These are phyloP conservation scores for Lypha dubia DNA, from an alignment of 2,888 invertebrate species.

Conservation along the genomic window DNA sequence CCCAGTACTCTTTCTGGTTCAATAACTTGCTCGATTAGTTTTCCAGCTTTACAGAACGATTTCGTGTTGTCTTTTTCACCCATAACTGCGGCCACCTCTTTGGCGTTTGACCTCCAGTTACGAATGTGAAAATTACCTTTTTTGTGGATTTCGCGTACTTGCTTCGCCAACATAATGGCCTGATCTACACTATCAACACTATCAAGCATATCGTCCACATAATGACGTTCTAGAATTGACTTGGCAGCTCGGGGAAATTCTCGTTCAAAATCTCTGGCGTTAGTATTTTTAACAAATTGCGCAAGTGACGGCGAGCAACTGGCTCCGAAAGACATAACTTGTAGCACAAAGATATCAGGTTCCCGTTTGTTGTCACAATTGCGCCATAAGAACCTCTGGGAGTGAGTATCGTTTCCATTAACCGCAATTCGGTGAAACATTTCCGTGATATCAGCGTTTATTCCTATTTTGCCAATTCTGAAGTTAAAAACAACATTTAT, in stretches of 20 bases:
- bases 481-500: slow-evolving; percentile 79
- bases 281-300: slow-evolving; percentile 73
- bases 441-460: slow-evolving; percentile 75
- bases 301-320: slow-evolving; percentile 73
- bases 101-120: background rate
- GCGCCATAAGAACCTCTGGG: slow-evolving; percentile 78
- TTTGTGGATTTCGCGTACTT: background rate
- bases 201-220: slow-evolving; percentile 76
- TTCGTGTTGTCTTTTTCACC: background rate
- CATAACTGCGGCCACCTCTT: background rate
- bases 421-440: slow-evolving; percentile 75
- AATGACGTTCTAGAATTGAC: slow-evolving; percentile 67
- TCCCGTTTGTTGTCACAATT: slow-evolving; percentile 15
- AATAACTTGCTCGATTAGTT: background rate
- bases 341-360: slow-evolving; percentile 71
- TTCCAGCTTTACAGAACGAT: background rate
- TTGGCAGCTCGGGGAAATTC: slow-evolving; percentile 67
- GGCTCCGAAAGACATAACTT: slow-evolving; percentile 74
- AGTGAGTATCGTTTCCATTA: slow-evolving; percentile 75
- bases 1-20: background rate
- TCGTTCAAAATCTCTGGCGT: slow-evolving; percentile 60
- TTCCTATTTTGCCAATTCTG: slow-evolving; percentile 76
- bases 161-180: slow-evolving; percentile 36
- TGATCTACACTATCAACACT: slow-evolving; percentile 73
- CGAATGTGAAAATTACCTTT: slow-evolving; percentile 1